Evolutionary conservation across 2,888 invertebrate genomes (phyloP), one percentile per base, ranked within the genome.

Genomic region (Chloroclystis v-ata): DNA sequence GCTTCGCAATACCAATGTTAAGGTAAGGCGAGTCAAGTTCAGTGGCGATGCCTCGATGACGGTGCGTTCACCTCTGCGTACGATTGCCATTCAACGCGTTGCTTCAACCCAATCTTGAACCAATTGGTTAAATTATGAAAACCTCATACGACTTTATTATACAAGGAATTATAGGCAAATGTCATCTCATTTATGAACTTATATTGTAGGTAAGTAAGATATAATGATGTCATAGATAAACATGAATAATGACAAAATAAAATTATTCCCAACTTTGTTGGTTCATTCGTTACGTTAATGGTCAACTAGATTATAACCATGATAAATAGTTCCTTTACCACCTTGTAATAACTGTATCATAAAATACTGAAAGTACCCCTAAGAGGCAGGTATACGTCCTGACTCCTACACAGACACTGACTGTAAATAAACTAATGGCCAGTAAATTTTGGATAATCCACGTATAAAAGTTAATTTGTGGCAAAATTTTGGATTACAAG

Each of bases 1-100:
- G n/a, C 13, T 14, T 47, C 53, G 53, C 53, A 50, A 51, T 52
- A 54, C 60, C 75, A 77, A 75, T 75, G 71, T 72, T 72, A 72
- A 76, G 78, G 80, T 72, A 72, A 71, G 67, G 57, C 67, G 60
- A 78, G 81, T 80, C 82, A 82, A 82, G 83, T 82, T 82, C 82
- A 80, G 53, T 54, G 63, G 56, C 64, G 42, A 74, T 63, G 58
- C 83, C 20, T 2, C 20, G 20, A 20, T 20, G 20, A 5, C 64
- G 42, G 75, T 63, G 58, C 83, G 67, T 82, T 83, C 80, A 84
- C 81, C 84, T 79, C 69, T 70, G 72, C 69, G 70, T 69, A 70
- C 43, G 49, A 60, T 63, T 67, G 65, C 57, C 61, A 61, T 60
- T 59, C 57, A 50, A 32, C 43, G 43, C 58, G 55, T 53, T 56